phyloP scores from a whole-genome alignment of 2,888 invertebrate species.

The Philereme transversata region DNA sequence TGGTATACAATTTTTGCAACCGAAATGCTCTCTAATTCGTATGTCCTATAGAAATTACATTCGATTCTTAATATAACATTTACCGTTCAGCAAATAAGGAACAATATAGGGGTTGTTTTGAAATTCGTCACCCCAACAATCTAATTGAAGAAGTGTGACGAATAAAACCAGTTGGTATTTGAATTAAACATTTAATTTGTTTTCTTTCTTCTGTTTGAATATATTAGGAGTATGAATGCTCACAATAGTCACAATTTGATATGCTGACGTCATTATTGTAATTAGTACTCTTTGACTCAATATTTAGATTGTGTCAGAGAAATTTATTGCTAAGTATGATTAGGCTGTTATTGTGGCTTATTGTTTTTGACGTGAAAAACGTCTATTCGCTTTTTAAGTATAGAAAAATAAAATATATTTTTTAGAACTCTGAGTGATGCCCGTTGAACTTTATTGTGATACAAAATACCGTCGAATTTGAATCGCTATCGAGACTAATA shows the following conservation, averaged over 20 bases:
- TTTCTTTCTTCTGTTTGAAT: constrained; percentile 68
- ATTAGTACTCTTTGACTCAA: constrained; percentile 45
- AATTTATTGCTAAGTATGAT: constrained; percentile 21
- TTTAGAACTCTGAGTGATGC: too few species aligned
- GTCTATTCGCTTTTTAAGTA: too few species aligned
- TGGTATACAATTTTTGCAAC: constrained; percentile 17
- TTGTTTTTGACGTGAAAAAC: neutral
- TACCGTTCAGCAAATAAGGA: constrained; percentile 10
- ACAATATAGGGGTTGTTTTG: neutral
- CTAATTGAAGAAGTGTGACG: constrained; percentile 59
- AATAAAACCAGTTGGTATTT: constrained; percentile 72
- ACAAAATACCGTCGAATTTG: too few species aligned
- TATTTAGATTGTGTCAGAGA: constrained; percentile 19
- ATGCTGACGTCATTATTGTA: constrained; percentile 69
- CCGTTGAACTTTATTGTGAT: too few species aligned
- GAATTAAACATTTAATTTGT: constrained; percentile 82
- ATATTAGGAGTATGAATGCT: constrained; percentile 57
- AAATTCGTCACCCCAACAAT: constrained; percentile 23
- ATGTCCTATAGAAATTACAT: constrained; percentile 4
- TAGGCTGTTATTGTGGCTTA: constrained; percentile 1
- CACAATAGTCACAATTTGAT: constrained; percentile 62
- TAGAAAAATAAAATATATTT: too few species aligned
- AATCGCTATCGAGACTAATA: too few species aligned
- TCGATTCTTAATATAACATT: constrained; percentile 4
- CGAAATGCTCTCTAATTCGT: constrained; percentile 20